Conservation (phyloP, 2,113 vertebrate species). For the Chionodraco myersi region DNA sequence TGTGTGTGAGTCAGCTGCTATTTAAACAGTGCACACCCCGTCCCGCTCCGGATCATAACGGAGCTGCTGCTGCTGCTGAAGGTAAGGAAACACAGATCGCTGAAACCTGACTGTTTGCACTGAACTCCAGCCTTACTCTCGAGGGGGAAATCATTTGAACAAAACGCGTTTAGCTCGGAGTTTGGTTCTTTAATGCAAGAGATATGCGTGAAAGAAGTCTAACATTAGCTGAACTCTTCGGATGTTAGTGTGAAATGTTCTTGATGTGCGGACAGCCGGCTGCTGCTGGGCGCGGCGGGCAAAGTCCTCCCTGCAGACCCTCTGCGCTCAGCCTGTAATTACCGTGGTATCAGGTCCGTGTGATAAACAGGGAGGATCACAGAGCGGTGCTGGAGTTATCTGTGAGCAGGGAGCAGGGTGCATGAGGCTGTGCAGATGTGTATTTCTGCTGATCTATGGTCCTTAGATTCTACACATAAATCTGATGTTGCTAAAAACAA, state of each 20-base stretch:
- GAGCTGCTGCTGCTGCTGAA: conserved; percentile 61
- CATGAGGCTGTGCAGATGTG: not conserved
- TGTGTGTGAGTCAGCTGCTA: too few species aligned
- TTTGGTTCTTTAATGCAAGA: not conserved
- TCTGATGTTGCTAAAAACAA: not conserved
- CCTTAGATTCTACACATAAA: not conserved
- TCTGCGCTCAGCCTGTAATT: conserved; percentile 6
- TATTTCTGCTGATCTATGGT: not conserved
- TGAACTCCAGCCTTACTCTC: not conserved
- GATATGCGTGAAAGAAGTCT: not conserved
- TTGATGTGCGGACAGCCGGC: not conserved
- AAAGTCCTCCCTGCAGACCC: conserved; percentile 5
- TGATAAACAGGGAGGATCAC: not conserved
- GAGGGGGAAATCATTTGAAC: too few species aligned
- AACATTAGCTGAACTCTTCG: not conserved
- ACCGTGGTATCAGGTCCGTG: not conserved
- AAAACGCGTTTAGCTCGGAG: not conserved
- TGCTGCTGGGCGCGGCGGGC: conserved; percentile 24
- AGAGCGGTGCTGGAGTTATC: not conserved
- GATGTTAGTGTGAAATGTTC: not conserved
- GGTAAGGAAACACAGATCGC: conserved; percentile 64
- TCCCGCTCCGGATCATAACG: conserved; percentile 2
- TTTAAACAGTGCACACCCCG: too few species aligned
- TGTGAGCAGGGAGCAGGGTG: not conserved
- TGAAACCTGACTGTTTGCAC: not conserved